Evolutionary conservation across 2,888 invertebrate species (phyloP).

Genomic region (Sicus ferrugineus): DNA sequence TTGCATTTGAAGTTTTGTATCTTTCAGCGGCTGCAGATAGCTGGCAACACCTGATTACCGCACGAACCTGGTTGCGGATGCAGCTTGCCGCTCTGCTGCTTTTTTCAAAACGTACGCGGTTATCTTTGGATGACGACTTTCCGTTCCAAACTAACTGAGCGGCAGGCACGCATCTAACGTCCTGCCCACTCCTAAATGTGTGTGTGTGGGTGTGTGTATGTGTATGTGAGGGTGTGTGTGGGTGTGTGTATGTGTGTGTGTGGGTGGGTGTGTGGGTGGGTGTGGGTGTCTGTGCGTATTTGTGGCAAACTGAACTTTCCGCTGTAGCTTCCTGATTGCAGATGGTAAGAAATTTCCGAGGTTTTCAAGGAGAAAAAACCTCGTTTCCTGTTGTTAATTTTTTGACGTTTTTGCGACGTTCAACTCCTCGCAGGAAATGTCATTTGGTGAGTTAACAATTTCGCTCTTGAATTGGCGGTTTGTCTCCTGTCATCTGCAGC

Average conservation of each 20-base stretch:
- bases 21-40: background rate
- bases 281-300: background rate
- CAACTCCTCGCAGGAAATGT: background rate
- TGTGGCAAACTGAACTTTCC: constrained; percentile 6
- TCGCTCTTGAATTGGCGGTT: too few relatives aligned
- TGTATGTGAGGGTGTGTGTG: background rate
- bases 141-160: background rate
- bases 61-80: constrained; percentile 15
- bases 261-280: background rate
- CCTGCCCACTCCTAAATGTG: background rate
- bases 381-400: too few relatives aligned
- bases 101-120: background rate
- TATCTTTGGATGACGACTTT: constrained; percentile 2
- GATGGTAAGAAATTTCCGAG: background rate
- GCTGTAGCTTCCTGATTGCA: background rate
- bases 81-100: background rate
- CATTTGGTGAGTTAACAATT: constrained; percentile 1
- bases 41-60: background rate
- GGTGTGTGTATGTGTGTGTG: background rate
- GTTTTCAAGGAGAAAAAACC: too few relatives aligned
- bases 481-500: too few relatives aligned
- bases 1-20: too few relatives aligned
- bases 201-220: background rate
- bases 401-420: too few relatives aligned
- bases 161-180: background rate